Base-by-base conservation (phyloP, 1,140 invertebrate genomes). In the Condylostylus longicornis region DNA sequence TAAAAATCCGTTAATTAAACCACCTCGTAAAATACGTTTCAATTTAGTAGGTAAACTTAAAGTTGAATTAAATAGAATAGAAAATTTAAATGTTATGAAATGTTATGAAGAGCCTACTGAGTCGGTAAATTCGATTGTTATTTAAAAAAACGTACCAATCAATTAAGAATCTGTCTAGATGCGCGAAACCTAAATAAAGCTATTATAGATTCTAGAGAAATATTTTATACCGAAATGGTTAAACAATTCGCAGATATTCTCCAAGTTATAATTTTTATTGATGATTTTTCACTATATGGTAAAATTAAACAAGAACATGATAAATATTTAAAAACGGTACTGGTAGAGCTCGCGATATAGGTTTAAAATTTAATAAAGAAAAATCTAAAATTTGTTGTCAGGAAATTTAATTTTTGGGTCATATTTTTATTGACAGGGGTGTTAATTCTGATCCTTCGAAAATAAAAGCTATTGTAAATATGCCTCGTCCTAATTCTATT, bases 121-220 rank as follows among this genome's bases (percentile, higher is more conserved):
- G 39, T 42, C 31, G 41, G 60, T 19, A 43, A 60, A 30, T 57
- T n/a, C n/a, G n/a, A n/a, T n/a, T n/a, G n/a, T n/a, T n/a, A n/a
- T n/a, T n/a, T n/a, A n/a, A n/a, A n/a, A n/a, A n/a, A n/a, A n/a
- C n/a, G n/a, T n/a, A n/a, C n/a, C n/a, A n/a, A n/a, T n/a, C n/a
- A n/a, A n/a, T 49, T 41, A 46, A 45, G 22, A 42, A 53, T 34
- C 42, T 66, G 5, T 58, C 51, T 13, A 68, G 66, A 25, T 67
- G 68, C 46, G 58, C 45, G 18, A 65, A 64, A 18, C 61, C 62
- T 8, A n/a, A n/a, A n/a, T 66, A 61, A 52, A 63, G 59, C 51
- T 20, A 48, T 41, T 18, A 44, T 47, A 15, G 36, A 48, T 21
- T 8, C 53, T 57, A 34, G 51, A 18, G 58, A 61, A 41, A 44